A percentile compares a stretch with the other conserved stretches of the same genome.
These are phyloP conservation scores for Diadumene lineata DNA, from an alignment of 92 coral and sea anemone species.

Conservation along the genomic window DNA sequence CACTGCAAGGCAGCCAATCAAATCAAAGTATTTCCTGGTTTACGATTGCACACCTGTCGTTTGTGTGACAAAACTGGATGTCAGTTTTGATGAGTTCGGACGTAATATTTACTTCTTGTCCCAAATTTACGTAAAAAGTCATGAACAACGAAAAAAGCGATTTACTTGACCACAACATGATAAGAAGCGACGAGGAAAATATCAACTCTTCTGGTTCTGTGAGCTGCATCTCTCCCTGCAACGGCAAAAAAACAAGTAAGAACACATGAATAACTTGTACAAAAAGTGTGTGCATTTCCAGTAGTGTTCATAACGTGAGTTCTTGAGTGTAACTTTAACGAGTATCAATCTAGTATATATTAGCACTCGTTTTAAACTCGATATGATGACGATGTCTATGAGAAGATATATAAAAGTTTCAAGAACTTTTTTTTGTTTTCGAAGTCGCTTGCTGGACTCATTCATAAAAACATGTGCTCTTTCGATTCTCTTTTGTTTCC, in stretches of 20 bases:
- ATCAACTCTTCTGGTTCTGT: neutral
- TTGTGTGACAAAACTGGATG: neutral
- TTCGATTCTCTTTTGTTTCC: too few species aligned
- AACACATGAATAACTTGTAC: neutral
- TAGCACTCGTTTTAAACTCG: too few species aligned
- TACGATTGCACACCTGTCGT: conserved; percentile 18
- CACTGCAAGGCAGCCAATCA: neutral
- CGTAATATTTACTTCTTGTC: neutral
- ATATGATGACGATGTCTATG: too few species aligned
- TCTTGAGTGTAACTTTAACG: neutral
- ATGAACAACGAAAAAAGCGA: conserved; percentile 1
- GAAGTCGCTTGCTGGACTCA: too few species aligned
- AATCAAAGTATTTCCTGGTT: neutral
- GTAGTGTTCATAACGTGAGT: neutral
- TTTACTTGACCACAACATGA: neutral
- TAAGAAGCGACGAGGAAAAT: neutral
- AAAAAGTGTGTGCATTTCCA: neutral
- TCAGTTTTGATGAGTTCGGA: neutral
- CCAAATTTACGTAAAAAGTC: neutral
- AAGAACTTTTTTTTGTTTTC: too few species aligned
- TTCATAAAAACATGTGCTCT: too few species aligned
- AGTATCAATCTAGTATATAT: too few species aligned
- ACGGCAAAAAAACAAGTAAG: neutral
- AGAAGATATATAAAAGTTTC: too few species aligned
- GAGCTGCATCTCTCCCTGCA: neutral